Conservation (phyloP, 2,888 invertebrate species). For the Sarcophaga subvicina region DNA sequence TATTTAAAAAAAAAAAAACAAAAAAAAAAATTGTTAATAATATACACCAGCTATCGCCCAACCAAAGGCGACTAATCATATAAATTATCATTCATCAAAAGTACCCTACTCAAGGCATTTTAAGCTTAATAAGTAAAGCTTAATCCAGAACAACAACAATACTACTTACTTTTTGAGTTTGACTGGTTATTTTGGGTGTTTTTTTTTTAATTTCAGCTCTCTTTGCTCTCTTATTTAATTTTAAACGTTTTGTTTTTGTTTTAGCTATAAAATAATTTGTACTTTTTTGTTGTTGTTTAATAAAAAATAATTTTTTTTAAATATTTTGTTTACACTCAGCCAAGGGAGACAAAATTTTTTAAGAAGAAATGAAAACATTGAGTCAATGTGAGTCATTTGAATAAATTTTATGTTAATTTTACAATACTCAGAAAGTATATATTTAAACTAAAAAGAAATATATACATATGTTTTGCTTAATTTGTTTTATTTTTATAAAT, state of each 20-base stretch:
- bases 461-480: neutral
- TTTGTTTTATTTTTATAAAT: neutral
- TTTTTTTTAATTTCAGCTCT: neutral
- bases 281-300: neutral
- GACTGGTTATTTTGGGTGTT: neutral
- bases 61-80: conserved; percentile 28
- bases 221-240: neutral
- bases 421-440: conserved; percentile 24
- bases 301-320: neutral
- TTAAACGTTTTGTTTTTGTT: conserved; percentile 20
- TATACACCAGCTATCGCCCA: conserved; percentile 38
- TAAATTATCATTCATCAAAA: conserved; percentile 28
- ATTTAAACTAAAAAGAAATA: conserved; percentile 1
- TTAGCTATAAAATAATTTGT: conserved; percentile 35
- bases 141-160: no score
- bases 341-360: conserved; percentile 20
- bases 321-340: conserved; percentile 49
- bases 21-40: conserved; percentile 39
- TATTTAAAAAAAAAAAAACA: conserved; percentile 3
- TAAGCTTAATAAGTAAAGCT: no score
- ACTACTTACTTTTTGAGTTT: neutral
- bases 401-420: conserved; percentile 33
- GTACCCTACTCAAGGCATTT: conserved; percentile 13
- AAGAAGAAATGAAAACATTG: conserved; percentile 15
- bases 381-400: conserved; percentile 39